Base-by-base conservation (phyloP, 1,140 invertebrate species). In the Trinorchestia longiramus region DNA sequence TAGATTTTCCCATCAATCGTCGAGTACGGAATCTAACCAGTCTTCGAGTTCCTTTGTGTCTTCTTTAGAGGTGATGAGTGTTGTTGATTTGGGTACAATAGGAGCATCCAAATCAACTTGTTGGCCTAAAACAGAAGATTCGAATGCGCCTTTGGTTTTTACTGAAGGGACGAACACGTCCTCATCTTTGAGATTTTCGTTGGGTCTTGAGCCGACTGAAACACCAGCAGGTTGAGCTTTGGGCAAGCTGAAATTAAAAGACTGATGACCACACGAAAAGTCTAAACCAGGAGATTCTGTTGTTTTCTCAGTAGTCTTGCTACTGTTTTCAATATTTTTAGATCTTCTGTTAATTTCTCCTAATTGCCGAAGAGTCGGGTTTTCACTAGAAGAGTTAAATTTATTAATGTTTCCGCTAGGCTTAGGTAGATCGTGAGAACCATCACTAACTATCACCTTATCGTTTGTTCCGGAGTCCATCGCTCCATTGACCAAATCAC, bases 1-100 rank as follows among this genome's bases (percentile, higher is more conserved):
- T 28, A 77, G 62, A 28, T 77, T 36, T 3, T 19, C 3, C 36
- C 3, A 77, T 91, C 43, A 94, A 94, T 94, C 92, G 47, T 94
- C 92, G 43, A 94, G 92, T 40, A 94, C 92, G 47, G 92, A 94
- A 45, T 94, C 92, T 47, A 94, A 47, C 92, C 92, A 94, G 44
- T 94, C 92, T 47, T 94, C 92, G 3, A 94, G 44, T 47, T 94
- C 92, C 36, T 94, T 94, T 0, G 92, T 94, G 44, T 94, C 92
- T 94, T 94, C 92, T 47, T 94, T 4, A 4, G 36, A 47, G 15
- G 92, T 94, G 36, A 47, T 44, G 11, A 47, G 44, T 23, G 92
- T 44, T 45, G 43, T 47, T 0, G 92, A 45, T 47, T 6, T 94
- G 4, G 92, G 92, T 19, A 94, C 92, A 45, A 94, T 94, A 45